A percentile compares a stretch with the other conserved stretches of the same genome.
Conservation (phyloP, 2,113 vertebrate genomes). For the Aphyosemion australe region DNA sequence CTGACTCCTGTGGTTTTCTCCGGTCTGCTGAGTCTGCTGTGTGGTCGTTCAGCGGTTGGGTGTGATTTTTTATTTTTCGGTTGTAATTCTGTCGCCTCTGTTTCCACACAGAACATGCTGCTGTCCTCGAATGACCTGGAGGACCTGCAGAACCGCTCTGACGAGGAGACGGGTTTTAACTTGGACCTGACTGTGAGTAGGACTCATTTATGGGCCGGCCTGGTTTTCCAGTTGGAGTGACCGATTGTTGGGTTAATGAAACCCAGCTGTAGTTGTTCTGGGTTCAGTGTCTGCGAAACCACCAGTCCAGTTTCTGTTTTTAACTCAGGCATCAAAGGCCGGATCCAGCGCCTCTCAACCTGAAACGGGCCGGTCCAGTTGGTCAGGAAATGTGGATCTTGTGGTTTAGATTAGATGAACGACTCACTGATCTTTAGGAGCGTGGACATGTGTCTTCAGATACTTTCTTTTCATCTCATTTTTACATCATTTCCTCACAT, state of each 20-base stretch:
- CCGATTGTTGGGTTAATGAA: conserved; percentile 32
- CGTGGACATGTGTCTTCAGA: too few relatives aligned
- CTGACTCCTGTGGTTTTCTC: conserved; percentile 43
- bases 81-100: conserved; percentile 25
- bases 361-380: conserved; percentile 14
- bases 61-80: conserved; percentile 6
- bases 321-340: conserved; percentile 26
- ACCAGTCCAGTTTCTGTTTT: conserved; percentile 25
- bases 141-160: conserved; percentile 55
- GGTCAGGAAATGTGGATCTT: neutral
- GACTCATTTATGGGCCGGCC: neutral
- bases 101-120: conserved; percentile 61
- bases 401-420: too few relatives aligned
- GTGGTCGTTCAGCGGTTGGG: conserved; percentile 32
- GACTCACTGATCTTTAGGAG: too few relatives aligned
- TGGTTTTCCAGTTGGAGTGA: conserved; percentile 31
- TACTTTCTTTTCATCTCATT: too few relatives aligned
- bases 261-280: conserved; percentile 43
- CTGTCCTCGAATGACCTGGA: conserved; percentile 79
- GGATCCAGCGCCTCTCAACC: conserved; percentile 6
- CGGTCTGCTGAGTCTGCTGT: conserved; percentile 42
- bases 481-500: too few relatives aligned
- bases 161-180: conserved; percentile 27
- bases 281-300: conserved; percentile 25
- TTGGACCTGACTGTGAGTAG: conserved; percentile 61